Conservation (phyloP, 2,888 invertebrate species). For the Podotricha telesiphe region DNA sequence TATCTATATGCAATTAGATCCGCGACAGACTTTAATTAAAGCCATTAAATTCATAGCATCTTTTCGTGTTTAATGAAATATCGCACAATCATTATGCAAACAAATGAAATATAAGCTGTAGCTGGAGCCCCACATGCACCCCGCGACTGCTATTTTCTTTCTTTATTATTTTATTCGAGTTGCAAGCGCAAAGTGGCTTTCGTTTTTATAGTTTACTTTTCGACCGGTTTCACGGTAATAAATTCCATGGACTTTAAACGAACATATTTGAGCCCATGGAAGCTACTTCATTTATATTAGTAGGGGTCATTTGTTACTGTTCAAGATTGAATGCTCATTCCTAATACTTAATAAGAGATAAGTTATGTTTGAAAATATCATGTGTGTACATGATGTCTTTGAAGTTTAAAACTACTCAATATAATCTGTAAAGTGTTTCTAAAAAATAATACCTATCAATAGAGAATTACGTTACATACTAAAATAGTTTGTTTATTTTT, state of each 20-base stretch:
- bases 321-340: slow-evolving; percentile 54
- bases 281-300: slow-evolving; percentile 68
- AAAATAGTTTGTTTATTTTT: slow-evolving; percentile 75
- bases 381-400: slow-evolving; percentile 41
- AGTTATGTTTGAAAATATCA: slow-evolving; percentile 41
- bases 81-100: slow-evolving; percentile 61
- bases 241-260: slow-evolving; percentile 67
- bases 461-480: slow-evolving; percentile 43
- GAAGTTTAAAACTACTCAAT: slow-evolving; percentile 38
- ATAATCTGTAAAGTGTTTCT: slow-evolving; percentile 28
- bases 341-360: slow-evolving; percentile 52
- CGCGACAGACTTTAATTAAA: slow-evolving; percentile 59
- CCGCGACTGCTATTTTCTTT: slow-evolving; percentile 67
- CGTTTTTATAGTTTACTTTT: slow-evolving; percentile 74
- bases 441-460: slow-evolving; percentile 32
- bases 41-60: slow-evolving; percentile 59
- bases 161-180: slow-evolving; percentile 74
- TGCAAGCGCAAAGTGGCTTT: slow-evolving; percentile 69
- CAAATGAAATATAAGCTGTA: slow-evolving; percentile 64
- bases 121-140: slow-evolving; percentile 64
- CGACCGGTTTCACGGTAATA: slow-evolving; percentile 66
- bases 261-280: slow-evolving; percentile 61
- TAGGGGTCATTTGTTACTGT: slow-evolving; percentile 68
- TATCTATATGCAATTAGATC: slow-evolving; percentile 66
- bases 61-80: slow-evolving; percentile 58